A percentile compares a stretch with the other conserved stretches of the same genome.
These are phyloP conservation scores for Uromys caudimaculatus DNA, from an alignment of 2,797 vertebrate genomes.

Conservation along the genomic window DNA sequence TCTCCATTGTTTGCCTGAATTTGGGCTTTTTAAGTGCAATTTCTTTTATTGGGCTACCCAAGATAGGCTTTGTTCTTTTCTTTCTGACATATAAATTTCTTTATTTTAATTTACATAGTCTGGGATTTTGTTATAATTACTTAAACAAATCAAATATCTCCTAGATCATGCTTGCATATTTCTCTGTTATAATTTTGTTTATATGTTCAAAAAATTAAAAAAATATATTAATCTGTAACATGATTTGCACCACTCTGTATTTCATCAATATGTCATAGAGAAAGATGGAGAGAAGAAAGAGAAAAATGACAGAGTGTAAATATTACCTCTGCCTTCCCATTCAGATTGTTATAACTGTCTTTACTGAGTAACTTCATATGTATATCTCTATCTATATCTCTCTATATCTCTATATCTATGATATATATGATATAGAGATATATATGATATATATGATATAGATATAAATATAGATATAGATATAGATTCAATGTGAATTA, in stretches of 20 bases:
- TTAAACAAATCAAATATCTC: neutral
- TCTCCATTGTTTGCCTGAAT: neutral
- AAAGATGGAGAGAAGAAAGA: neutral
- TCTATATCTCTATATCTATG: too few species aligned
- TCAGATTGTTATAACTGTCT: neutral
- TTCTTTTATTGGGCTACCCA: neutral
- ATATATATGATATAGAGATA: too few species aligned
- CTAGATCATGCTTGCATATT: neutral
- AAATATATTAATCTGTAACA: neutral
- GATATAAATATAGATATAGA: too few species aligned
- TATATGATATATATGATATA: too few species aligned
- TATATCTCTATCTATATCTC: too few species aligned
- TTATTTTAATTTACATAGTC: neutral
- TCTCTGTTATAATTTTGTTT: neutral
- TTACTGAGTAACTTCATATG: too few species aligned
- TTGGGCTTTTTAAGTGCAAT: neutral
- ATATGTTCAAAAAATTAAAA: neutral
- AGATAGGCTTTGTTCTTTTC: neutral
- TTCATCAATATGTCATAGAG: neutral
- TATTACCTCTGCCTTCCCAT: neutral
- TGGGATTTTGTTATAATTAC: neutral
- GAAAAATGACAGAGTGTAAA: neutral
- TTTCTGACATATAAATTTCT: neutral
- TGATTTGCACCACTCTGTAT: neutral
- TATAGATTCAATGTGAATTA: too few species aligned